Conservation (phyloP, 2,888 invertebrate species). For the Thereva nobilitata region DNA sequence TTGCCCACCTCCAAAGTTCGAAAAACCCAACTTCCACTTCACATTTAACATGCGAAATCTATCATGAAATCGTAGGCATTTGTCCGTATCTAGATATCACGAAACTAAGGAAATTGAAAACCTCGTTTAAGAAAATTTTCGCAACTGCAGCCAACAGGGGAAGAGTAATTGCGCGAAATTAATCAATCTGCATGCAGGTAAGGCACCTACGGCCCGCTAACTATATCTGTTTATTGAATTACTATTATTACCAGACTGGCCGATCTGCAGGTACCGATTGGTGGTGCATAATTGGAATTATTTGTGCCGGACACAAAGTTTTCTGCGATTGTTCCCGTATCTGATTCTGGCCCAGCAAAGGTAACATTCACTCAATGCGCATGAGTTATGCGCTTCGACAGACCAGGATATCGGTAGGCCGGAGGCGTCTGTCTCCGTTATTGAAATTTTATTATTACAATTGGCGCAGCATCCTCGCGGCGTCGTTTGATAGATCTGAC, state of each 20-base stretch:
- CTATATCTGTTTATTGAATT: constrained; percentile 35
- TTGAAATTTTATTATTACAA: constrained; percentile 26
- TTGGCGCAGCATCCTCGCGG: constrained; percentile 9
- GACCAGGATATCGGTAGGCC: constrained; percentile 27
- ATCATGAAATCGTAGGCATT: not conserved
- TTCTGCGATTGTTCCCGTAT: constrained; percentile 18
- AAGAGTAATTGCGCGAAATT: constrained; percentile 24
- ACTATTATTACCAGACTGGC: constrained; percentile 27
- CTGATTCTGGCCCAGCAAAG: constrained; percentile 3
- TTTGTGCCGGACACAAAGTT: constrained; percentile 17
- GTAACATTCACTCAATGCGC: constrained; percentile 4
- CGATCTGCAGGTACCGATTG: constrained; percentile 3
- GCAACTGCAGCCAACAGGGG: constrained; percentile 9
- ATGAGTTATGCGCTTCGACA: constrained; percentile 21
- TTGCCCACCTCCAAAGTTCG: too few species aligned
- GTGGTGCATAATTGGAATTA: constrained; percentile 26
- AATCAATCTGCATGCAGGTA: constrained; percentile 30
- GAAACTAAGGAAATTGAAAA: constrained; percentile 18
- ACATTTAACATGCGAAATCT: not conserved
- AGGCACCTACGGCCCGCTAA: constrained; percentile 21
- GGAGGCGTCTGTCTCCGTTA: constrained; percentile 30
- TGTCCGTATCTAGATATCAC: constrained; percentile 20
- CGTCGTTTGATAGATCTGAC: too few species aligned
- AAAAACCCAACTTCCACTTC: too few species aligned
- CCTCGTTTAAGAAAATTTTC: constrained; percentile 25